These are phyloP conservation scores for Macrostomum cliftonense DNA, from an alignment of 2,888 invertebrate genomes.

Conservation along the genomic window DNA sequence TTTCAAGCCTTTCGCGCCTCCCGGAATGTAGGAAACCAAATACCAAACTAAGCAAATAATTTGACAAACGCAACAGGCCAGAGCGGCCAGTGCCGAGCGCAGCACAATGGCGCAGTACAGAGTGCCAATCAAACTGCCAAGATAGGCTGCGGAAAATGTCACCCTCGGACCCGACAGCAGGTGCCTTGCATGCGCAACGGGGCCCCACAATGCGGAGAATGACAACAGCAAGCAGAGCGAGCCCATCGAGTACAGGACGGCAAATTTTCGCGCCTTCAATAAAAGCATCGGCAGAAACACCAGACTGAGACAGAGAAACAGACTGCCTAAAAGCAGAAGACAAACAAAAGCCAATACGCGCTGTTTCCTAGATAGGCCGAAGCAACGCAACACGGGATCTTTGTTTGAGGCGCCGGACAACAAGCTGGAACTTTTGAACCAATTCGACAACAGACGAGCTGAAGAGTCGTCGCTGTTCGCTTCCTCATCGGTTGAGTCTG, in stretches of 20 bases:
- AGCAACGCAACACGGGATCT: no score
- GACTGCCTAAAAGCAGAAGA: conserved; percentile 64
- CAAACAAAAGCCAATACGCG: conserved; percentile 70
- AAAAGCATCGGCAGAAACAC: conserved; percentile 42
- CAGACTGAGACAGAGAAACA: conserved; percentile 62
- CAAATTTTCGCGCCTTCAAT: conserved; percentile 81
- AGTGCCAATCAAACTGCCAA: conserved; percentile 61
- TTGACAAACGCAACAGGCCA: conserved; percentile 65
- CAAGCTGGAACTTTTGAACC: no score
- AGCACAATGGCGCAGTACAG: conserved; percentile 70
- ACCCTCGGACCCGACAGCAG: conserved; percentile 63
- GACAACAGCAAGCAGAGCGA: conserved; percentile 68
- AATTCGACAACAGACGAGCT: no score
- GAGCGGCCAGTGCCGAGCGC: conserved; percentile 67
- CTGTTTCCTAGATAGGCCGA: conserved; percentile 43
- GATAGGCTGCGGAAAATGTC: conserved; percentile 61
- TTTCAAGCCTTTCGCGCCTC: conserved; percentile 70
- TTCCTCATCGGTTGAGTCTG: no score
- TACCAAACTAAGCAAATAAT: conserved; percentile 66
- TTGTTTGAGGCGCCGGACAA: no score
- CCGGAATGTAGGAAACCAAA: conserved; percentile 73
- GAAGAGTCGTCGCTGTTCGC: no score
- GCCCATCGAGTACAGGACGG: conserved; percentile 74
- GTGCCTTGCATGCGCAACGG: conserved; percentile 65
- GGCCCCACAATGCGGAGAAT: conserved; percentile 87